phyloP scores from a whole-genome alignment of 2,888 invertebrate species.

The Euzophera pinguis region DNA sequence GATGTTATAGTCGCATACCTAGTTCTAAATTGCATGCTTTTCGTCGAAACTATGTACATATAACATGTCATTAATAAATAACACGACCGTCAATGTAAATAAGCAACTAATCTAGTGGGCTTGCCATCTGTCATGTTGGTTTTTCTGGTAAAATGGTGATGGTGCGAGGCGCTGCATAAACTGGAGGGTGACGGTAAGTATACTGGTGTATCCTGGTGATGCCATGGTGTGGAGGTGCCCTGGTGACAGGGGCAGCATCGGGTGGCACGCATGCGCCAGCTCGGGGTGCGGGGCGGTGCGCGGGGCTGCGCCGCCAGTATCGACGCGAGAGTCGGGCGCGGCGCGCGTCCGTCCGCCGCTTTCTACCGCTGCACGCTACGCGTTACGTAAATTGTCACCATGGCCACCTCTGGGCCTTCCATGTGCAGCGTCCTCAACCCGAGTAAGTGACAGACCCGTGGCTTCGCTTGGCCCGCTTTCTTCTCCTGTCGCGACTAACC shows the following conservation, averaged over 20 bases:
- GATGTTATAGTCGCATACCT: background rate
- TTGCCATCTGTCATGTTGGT: background rate
- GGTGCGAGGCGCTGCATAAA: background rate
- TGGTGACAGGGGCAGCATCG: background rate
- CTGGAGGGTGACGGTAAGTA: background rate
- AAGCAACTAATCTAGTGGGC: background rate
- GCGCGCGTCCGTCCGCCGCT: slow-evolving; percentile 69
- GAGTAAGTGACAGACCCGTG: slow-evolving; percentile 61
- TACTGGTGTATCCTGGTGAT: background rate
- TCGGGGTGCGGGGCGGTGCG: slow-evolving; percentile 37
- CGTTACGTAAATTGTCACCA: slow-evolving; percentile 74
- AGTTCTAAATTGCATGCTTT: background rate
- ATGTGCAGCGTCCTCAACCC: slow-evolving; percentile 73
- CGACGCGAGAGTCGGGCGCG: slow-evolving; percentile 80
- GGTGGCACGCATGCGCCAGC: slow-evolving; percentile 28
- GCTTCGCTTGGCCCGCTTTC: slow-evolving; percentile 54
- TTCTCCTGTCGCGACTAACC: slow-evolving; percentile 75
- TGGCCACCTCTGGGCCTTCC: slow-evolving; percentile 71
- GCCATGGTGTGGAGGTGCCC: background rate
- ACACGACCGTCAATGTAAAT: background rate
- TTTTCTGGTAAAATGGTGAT: background rate
- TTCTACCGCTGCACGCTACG: slow-evolving; percentile 36
- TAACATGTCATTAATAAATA: background rate
- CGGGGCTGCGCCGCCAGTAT: slow-evolving; percentile 67
- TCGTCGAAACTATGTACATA: background rate